phyloP scores from a whole-genome alignment of 2,113 vertebrate genomes.

The Fregata magnificens region DNA sequence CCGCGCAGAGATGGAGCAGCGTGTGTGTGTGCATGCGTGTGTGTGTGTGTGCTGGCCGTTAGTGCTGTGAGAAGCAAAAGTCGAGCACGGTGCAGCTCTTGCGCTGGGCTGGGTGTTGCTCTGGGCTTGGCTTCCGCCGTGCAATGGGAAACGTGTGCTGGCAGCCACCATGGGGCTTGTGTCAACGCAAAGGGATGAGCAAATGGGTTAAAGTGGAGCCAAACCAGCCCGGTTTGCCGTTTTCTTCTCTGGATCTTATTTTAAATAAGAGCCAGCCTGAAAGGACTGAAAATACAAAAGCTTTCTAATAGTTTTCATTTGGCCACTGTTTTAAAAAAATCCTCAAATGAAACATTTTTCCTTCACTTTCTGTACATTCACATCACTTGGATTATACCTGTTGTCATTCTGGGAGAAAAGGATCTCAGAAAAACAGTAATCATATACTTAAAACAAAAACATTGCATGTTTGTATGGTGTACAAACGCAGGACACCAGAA shows the following conservation, averaged over 20 bases:
- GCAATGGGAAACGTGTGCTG: background rate
- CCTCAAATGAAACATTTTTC: background rate
- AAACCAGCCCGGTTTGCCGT: background rate
- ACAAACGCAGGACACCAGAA: background rate
- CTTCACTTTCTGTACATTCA: fast-evolving
- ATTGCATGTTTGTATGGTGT: background rate
- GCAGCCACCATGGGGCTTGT: background rate
- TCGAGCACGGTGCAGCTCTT: background rate
- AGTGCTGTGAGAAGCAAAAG: background rate
- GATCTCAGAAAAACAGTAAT: background rate
- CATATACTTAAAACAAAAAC: background rate
- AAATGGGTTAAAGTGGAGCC: background rate
- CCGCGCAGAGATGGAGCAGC: background rate
- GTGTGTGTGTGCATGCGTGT: too few species aligned
- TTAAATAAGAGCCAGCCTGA: background rate
- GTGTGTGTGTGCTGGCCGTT: background rate
- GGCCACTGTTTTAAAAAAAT: background rate
- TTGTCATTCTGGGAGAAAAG: background rate
- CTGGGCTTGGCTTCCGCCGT: background rate
- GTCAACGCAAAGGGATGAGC: background rate
- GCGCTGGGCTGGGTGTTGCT: background rate
- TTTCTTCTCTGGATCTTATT: background rate
- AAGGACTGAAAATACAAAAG: background rate
- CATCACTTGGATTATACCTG: background rate
- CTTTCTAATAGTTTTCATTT: background rate